Evolutionary conservation across 1,140 invertebrate species (phyloP), one percentile per base, ranked within the genome.

Genomic region (Nylanderia fulva): DNA sequence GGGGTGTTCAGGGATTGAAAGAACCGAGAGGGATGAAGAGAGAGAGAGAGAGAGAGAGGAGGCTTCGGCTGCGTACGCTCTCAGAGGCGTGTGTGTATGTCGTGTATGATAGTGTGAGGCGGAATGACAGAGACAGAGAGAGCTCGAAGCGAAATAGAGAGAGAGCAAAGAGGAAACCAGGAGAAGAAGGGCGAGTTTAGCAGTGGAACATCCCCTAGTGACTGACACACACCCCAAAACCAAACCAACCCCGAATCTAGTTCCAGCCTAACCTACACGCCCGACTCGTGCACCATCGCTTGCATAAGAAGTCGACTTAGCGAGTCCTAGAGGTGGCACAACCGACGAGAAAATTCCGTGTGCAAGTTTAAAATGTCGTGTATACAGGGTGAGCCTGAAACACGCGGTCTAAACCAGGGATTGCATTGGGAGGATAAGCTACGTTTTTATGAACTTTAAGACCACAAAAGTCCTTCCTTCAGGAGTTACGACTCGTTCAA

Each of bases 1-100:
- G 83, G 90, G 91, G 89, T 86, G 80, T 90, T 88, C 56, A 60
- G 86, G 52, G 56, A 27, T 71, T 64, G 85, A 90, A 79, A 87
- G 76, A 84, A 79, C 63, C 52, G 9, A 68, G 75, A 42, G 75
- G 61, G 61, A 79, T 52, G 75, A 66, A 61, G 72, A 60, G 58
- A 48, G 56, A 18, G 18, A 9, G 24, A 48, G 54, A 21, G 69
- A 58, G 71, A 42, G 76, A 33, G 66, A 58, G 71, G n/a, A 42
- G 29, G 66, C 66, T 71, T 72, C 4, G 66, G 52, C 24, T 71
- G 66, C 52, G 58, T 64, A 72, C 11, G 52, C 63, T 79, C 15
- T 79, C 76, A 82, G 77, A 29, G 77, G 8, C 9, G 54, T 8
- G 36, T 33, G 5, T 71, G n/a, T 71, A 42, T 36, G 64, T 24